phyloP scores from a whole-genome alignment of 2,797 vertebrate species.

The Danionella dracula region DNA sequence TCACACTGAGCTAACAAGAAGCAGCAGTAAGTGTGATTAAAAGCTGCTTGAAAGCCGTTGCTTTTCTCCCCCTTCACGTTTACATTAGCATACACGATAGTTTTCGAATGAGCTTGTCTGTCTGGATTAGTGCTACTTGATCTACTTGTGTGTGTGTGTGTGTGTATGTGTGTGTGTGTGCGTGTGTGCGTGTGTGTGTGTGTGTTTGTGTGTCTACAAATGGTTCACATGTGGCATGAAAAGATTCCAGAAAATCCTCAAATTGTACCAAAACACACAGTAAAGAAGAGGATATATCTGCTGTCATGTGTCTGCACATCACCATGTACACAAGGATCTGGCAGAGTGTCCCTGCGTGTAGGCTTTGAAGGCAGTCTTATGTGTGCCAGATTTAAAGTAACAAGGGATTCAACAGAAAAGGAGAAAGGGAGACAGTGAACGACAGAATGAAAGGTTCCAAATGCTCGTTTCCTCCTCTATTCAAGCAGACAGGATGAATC shows the following conservation, averaged over 20 bases:
- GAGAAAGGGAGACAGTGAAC: not conserved
- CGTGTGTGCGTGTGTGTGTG: not conserved
- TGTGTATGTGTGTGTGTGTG: not conserved
- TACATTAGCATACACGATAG: slow-evolving; percentile 22
- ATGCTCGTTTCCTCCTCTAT: slow-evolving; percentile 16
- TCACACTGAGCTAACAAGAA: slow-evolving; percentile 20
- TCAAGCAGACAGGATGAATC: slow-evolving; percentile 13
- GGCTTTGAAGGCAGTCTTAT: slow-evolving; percentile 36
- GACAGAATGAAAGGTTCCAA: not conserved
- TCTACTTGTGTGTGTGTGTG: slow-evolving; percentile 3
- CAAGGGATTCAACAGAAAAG: slow-evolving; percentile 20
- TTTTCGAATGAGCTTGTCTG: slow-evolving; percentile 27
- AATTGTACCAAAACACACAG: slow-evolving; percentile 17
- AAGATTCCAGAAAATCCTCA: not conserved
- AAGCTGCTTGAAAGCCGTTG: slow-evolving; percentile 1
- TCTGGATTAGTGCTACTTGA: slow-evolving; percentile 26
- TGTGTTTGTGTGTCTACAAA: not conserved
- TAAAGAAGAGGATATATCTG: not conserved
- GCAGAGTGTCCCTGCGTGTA: slow-evolving; percentile 23
- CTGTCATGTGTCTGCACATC: slow-evolving; percentile 26
- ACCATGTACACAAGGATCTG: slow-evolving; percentile 16
- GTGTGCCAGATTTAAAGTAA: slow-evolving; percentile 35
- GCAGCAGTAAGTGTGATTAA: slow-evolving; percentile 11
- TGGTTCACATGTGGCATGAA: not conserved
- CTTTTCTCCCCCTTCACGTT: slow-evolving; percentile 17